These are phyloP conservation scores for Halichoeres trimaculatus DNA, from an alignment of 2,113 vertebrate species.

Conservation along the genomic window DNA sequence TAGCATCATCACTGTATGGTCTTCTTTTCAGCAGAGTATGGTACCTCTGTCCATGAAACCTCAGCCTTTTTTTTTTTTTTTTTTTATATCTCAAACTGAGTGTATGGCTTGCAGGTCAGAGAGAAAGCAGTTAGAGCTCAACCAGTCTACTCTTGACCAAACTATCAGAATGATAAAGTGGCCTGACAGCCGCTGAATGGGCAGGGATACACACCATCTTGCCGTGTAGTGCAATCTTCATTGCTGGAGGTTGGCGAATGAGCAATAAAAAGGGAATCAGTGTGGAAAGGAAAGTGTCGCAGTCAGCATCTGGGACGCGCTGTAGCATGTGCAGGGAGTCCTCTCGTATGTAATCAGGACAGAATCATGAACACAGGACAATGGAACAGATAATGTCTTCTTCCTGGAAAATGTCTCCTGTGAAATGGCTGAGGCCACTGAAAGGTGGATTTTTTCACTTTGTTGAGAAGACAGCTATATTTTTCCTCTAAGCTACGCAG, in stretches of 20 bases:
- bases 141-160: constrained; percentile 52
- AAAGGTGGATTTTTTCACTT: constrained; percentile 31
- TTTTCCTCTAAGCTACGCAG: constrained; percentile 6
- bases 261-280: constrained; percentile 68
- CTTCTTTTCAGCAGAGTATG: constrained; percentile 33
- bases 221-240: constrained; percentile 64
- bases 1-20: constrained; percentile 5
- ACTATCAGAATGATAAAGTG: constrained; percentile 73
- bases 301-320: constrained; percentile 66
- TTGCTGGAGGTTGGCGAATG: constrained; percentile 64
- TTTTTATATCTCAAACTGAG: constrained; percentile 53
- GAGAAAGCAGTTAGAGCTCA: constrained; percentile 38
- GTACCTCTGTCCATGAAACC: constrained; percentile 40
- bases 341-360: constrained; percentile 48
- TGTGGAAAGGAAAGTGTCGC: constrained; percentile 53
- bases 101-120: constrained; percentile 49
- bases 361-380: constrained; percentile 36
- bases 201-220: constrained; percentile 66
- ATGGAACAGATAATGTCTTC: constrained; percentile 35
- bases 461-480: constrained; percentile 32
- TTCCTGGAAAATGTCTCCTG: not conserved
- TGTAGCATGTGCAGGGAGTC: constrained; percentile 46
- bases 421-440: constrained; percentile 26
- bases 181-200: constrained; percentile 64
- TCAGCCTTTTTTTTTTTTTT: too few species aligned